These are phyloP conservation scores for Platichthys stellatus DNA, from an alignment of 2,113 vertebrate species.

Conservation along the genomic window DNA sequence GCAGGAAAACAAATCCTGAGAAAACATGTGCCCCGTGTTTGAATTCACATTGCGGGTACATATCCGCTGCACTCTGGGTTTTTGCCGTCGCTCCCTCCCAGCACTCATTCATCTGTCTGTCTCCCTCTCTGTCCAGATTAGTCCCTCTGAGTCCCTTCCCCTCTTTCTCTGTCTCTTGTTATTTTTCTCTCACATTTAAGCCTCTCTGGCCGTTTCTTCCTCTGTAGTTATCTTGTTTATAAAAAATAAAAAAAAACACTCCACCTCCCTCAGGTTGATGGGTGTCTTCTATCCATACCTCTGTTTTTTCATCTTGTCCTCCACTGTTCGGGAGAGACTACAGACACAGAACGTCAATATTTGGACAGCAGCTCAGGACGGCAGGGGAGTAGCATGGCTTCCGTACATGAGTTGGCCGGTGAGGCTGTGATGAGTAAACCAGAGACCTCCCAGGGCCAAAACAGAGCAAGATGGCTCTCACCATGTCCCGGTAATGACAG, in stretches of 20 bases:
- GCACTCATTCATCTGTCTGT: slow-evolving; percentile 20
- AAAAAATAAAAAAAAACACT: neutral
- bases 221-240: slow-evolving; percentile 12
- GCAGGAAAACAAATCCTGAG: slow-evolving; percentile 56
- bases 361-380: slow-evolving; percentile 67
- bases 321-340: slow-evolving; percentile 59
- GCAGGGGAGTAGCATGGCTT: slow-evolving; percentile 54
- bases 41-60: slow-evolving; percentile 20
- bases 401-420: slow-evolving; percentile 47
- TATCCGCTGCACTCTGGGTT: slow-evolving; percentile 17
- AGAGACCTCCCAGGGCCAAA: slow-evolving; percentile 63
- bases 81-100: slow-evolving; percentile 16
- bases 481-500: slow-evolving; percentile 51
- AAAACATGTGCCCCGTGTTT: slow-evolving; percentile 35
- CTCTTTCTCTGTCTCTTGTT: slow-evolving; percentile 17
- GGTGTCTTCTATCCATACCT: slow-evolving; percentile 54
- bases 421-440: slow-evolving; percentile 67
- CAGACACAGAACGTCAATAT: slow-evolving; percentile 70
- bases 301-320: slow-evolving; percentile 74
- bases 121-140: slow-evolving; percentile 32
- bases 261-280: slow-evolving; percentile 36
- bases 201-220: slow-evolving; percentile 15
- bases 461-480: slow-evolving; percentile 39
- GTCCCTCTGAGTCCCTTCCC: slow-evolving; percentile 25
- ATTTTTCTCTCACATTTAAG: slow-evolving; percentile 42